Conservation (phyloP, 2,113 vertebrate genomes). For the Melanerpes formicivorus region DNA sequence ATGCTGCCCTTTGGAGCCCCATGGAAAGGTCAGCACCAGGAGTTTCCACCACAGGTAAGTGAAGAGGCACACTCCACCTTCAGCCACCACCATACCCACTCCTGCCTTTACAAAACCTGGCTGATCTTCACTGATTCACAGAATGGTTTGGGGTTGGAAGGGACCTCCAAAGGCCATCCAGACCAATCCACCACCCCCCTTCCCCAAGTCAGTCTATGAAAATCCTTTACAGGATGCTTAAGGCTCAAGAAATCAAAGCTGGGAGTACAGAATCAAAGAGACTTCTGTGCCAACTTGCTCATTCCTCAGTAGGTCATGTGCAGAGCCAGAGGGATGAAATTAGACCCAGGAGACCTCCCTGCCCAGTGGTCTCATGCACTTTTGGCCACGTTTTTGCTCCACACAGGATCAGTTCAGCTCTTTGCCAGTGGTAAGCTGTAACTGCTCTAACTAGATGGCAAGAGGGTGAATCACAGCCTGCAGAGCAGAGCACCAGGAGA, state of each 20-base stretch:
- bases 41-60: neutral
- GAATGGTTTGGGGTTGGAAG: no score
- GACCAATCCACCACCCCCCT: no score
- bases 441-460: neutral
- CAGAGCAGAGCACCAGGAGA: neutral
- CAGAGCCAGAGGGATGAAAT: neutral
- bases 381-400: accelerated
- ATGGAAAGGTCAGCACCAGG: neutral
- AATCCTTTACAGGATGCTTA: no score
- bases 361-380: accelerated
- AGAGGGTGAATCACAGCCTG: neutral
- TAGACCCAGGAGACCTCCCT: neutral
- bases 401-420: neutral
- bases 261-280: neutral
- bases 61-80: neutral
- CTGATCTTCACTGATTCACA: neutral
- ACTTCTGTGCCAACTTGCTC: neutral
- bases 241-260: neutral
- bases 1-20: neutral
- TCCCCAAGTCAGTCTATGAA: no score
- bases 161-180: no score
- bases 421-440: neutral
- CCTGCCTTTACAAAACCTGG: neutral
- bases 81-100: neutral
- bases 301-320: accelerated